These are phyloP conservation scores for Euura lappo DNA, from an alignment of 1,140 invertebrate species.

Conservation along the genomic window DNA sequence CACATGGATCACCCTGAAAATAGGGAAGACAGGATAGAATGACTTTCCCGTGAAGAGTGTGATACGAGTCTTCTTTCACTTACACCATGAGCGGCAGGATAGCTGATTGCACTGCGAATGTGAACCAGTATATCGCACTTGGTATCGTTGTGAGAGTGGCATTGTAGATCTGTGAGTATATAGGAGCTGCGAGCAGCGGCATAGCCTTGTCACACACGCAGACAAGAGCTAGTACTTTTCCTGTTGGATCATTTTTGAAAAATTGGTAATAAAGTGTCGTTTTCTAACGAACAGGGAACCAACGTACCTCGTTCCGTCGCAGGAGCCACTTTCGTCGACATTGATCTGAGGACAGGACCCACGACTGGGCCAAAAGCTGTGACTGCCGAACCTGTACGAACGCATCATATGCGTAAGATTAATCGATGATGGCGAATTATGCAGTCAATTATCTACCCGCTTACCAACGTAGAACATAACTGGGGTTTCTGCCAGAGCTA, in stretches of 20 bases:
- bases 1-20: no score
- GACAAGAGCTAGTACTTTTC: constrained; percentile 75
- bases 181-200: constrained; percentile 70
- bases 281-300: no score
- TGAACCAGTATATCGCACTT: constrained; percentile 71
- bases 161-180: constrained; percentile 77
- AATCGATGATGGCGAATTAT: no score
- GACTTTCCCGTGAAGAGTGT: no score
- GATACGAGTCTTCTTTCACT: constrained; percentile 50
- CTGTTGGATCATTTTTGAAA: constrained; percentile 48
- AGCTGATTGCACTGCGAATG: constrained; percentile 68
- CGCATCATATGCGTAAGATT: no score
- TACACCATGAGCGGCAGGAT: constrained; percentile 70
- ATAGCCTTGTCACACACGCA: constrained; percentile 79
- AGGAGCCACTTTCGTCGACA: constrained; percentile 75
- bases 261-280: no score
- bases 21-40: no score
- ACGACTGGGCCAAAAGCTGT: constrained; percentile 75
- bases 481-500: constrained; percentile 66
- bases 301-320: constrained; percentile 69
- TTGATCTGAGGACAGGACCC: constrained; percentile 75
- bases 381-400: constrained; percentile 63
- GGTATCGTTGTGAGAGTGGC: constrained; percentile 66
- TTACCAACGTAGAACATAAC: constrained; percentile 67
- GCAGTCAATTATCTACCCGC: constrained; percentile 21